These are phyloP conservation scores for Rafetus swinhoei DNA, from an alignment of 2,113 vertebrate genomes.

Conservation along the genomic window DNA sequence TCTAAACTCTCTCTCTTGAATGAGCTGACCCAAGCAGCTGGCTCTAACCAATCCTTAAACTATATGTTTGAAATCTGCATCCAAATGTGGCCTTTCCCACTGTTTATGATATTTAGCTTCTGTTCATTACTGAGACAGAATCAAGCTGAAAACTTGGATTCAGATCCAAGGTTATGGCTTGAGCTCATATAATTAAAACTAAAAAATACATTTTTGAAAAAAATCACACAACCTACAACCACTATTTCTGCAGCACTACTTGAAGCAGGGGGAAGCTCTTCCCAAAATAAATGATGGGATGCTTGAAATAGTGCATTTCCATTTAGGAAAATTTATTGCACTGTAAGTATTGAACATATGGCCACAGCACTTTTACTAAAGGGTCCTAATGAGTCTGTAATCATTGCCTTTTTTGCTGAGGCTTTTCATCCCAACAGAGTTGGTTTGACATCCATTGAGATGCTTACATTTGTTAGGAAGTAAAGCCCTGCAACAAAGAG, in stretches of 20 bases:
- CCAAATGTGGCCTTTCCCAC: background rate
- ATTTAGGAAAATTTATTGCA: conserved; percentile 69
- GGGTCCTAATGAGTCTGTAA: conserved; percentile 63
- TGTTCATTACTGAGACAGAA: background rate
- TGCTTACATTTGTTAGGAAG: background rate
- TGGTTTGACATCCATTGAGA: conserved; percentile 36
- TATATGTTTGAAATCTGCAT: background rate
- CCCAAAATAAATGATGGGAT: conserved; percentile 6
- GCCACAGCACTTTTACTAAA: conserved; percentile 51
- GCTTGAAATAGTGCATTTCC: conserved; percentile 51
- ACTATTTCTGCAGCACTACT: background rate
- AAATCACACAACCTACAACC: background rate
- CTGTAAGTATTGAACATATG: conserved; percentile 55
- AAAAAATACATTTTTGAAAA: background rate
- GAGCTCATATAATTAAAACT: conserved; percentile 15
- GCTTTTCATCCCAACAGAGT: background rate
- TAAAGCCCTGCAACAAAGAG: background rate
- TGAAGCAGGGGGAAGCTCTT: conserved; percentile 28
- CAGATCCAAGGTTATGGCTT: conserved; percentile 9
- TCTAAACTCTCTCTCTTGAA: accelerated
- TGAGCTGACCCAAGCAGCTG: background rate
- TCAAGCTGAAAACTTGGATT: background rate
- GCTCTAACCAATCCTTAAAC: background rate
- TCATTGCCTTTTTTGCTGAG: conserved; percentile 44
- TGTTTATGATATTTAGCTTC: background rate